Conservation (phyloP, 2,113 vertebrate genomes). For the Xenus cinereus region DNA sequence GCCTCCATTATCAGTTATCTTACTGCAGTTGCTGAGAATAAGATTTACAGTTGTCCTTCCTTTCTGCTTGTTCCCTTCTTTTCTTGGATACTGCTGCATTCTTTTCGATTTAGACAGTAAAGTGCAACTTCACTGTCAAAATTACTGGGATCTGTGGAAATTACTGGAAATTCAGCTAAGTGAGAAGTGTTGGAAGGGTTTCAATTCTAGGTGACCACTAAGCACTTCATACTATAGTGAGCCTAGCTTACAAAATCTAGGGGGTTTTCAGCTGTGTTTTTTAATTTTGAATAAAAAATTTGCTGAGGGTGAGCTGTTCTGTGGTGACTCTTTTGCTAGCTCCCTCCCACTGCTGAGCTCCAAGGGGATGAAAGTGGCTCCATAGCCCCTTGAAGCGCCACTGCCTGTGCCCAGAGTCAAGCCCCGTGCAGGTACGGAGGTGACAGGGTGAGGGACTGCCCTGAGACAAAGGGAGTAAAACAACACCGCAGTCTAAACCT, state of each 20-base stretch:
- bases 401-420: neutral
- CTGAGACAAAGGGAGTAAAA: neutral
- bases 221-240: neutral
- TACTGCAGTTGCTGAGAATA: neutral
- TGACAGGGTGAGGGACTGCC: neutral
- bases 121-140: neutral
- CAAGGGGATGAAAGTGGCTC: neutral
- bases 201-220: neutral
- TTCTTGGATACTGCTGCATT: neutral
- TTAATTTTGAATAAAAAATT: neutral
- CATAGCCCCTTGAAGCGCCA: neutral
- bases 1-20: neutral
- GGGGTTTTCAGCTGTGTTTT: neutral
- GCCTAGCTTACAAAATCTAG: neutral
- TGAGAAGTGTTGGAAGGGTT: neutral
- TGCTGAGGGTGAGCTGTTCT: neutral
- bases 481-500: fast-evolving
- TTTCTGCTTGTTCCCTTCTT: neutral
- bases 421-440: neutral
- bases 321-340: neutral
- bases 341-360: neutral
- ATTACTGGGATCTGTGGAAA: neutral
- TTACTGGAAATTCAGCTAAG: neutral
- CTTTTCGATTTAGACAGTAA: neutral
- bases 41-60: neutral